These are phyloP conservation scores for Drosophila stalkeri DNA, from an alignment of 2,888 invertebrate species.

Conservation along the genomic window DNA sequence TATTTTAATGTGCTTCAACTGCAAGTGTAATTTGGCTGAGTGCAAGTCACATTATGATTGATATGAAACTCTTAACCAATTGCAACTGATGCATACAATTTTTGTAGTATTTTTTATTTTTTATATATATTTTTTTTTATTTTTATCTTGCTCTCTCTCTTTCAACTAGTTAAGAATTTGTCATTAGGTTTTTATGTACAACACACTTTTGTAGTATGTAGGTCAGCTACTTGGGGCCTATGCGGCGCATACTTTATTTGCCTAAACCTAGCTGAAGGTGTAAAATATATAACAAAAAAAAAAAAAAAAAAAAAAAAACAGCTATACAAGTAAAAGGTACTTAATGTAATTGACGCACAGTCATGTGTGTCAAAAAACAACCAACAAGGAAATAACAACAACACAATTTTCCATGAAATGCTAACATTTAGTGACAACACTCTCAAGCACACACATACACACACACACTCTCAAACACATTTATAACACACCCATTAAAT, in stretches of 20 bases:
- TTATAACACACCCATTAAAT: conserved; percentile 23
- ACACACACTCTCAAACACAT: conserved; percentile 5
- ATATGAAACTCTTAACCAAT: conserved; percentile 14
- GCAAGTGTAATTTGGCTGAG: conserved; percentile 37
- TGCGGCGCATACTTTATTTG: conserved; percentile 12
- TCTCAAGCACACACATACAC: conserved; percentile 1
- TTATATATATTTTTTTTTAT: not conserved
- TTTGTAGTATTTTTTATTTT: too few relatives aligned
- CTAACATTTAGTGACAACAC: conserved; percentile 15
- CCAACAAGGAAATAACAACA: conserved; percentile 5
- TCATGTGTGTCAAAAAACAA: conserved; percentile 12
- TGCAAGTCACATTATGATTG: conserved; percentile 37
- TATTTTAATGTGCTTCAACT: not conserved
- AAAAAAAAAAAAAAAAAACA: not conserved
- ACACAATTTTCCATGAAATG: conserved; percentile 22
- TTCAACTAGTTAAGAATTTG: not conserved
- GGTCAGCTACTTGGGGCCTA: conserved; percentile 18
- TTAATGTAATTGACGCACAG: conserved; percentile 44
- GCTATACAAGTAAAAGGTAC: conserved; percentile 21
- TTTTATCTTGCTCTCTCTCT: not conserved
- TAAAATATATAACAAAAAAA: conserved; percentile 3
- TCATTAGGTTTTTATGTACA: not conserved
- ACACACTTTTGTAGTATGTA: not conserved
- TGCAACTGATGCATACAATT: not conserved
- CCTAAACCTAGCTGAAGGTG: conserved; percentile 4